Conservation (phyloP, 2,113 vertebrate species). For the Carassius carassius region DNA sequence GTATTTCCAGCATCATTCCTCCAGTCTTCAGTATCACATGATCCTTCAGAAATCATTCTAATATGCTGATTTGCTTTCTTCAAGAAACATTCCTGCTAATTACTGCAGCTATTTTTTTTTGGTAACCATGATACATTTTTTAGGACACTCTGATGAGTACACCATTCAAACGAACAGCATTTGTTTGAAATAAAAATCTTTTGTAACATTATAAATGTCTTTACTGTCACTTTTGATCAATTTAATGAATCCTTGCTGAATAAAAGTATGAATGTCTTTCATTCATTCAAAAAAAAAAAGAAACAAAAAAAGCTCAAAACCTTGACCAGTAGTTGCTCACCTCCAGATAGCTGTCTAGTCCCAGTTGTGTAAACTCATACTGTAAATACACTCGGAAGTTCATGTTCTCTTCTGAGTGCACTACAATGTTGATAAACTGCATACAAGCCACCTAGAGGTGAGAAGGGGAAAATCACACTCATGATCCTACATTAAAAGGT, state of each 20-base stretch:
- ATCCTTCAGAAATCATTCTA: neutral
- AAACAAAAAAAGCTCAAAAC: neutral
- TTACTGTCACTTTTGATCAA: neutral
- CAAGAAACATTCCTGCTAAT: neutral
- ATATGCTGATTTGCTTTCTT: neutral
- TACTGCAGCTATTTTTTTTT: too few species aligned
- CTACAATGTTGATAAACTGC: conserved; percentile 99
- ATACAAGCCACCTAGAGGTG: conserved; percentile 89
- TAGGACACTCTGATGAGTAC: too few species aligned
- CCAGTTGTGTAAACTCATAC: conserved; percentile 89
- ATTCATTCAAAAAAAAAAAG: neutral
- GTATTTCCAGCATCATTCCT: neutral
- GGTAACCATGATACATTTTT: too few species aligned
- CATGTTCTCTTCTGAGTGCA: conserved; percentile 97
- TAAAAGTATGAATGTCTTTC: neutral
- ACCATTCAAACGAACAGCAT: too few species aligned
- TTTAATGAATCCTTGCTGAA: neutral
- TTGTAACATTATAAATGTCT: neutral
- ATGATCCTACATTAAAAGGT: neutral
- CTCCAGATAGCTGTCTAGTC: conserved; percentile 89
- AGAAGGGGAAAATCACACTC: neutral
- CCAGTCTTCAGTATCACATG: neutral
- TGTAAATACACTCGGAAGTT: conserved; percentile 95
- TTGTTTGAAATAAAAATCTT: neutral
- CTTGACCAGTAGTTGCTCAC: conserved; percentile 63